Evolutionary conservation across 2,797 vertebrate species (phyloP).

Genomic region (Chloroceryle amazona): DNA sequence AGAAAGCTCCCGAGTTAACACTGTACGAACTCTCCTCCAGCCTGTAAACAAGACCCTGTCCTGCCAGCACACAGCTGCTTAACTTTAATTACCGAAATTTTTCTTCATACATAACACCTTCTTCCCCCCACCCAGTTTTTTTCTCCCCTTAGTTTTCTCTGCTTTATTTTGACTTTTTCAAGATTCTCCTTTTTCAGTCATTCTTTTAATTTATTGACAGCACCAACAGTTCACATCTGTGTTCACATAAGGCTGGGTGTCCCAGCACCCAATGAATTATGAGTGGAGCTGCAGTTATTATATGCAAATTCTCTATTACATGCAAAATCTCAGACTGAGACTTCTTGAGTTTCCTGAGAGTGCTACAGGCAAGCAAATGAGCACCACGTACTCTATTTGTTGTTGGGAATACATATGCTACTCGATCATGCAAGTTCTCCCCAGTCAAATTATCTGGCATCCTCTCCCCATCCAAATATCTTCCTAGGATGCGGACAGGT

Average conservation of each 20-base stretch:
- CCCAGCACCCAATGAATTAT: neutral
- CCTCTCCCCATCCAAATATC: neutral
- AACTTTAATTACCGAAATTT: neutral
- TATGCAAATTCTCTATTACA: neutral
- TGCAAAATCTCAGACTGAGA: neutral
- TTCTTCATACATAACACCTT: neutral
- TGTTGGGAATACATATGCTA: neutral
- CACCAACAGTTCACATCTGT: neutral
- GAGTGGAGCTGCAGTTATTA: neutral
- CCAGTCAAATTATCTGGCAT: fast-evolving
- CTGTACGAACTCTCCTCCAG: neutral
- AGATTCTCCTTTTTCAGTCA: neutral
- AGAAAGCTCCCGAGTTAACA: neutral
- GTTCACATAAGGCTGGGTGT: neutral
- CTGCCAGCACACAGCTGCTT: neutral
- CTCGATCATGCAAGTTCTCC: neutral
- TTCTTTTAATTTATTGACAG: neutral
- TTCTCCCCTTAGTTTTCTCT: neutral
- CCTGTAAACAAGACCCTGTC: neutral
- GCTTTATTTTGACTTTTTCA: neutral
- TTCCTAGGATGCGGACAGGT: neutral
- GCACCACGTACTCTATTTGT: fast-evolving
- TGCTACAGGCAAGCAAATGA: neutral
- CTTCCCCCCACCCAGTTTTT: neutral
- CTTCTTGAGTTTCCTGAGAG: neutral